phyloP scores from a whole-genome alignment of 2,113 vertebrate genomes.

The Apaloderma vittatum region DNA sequence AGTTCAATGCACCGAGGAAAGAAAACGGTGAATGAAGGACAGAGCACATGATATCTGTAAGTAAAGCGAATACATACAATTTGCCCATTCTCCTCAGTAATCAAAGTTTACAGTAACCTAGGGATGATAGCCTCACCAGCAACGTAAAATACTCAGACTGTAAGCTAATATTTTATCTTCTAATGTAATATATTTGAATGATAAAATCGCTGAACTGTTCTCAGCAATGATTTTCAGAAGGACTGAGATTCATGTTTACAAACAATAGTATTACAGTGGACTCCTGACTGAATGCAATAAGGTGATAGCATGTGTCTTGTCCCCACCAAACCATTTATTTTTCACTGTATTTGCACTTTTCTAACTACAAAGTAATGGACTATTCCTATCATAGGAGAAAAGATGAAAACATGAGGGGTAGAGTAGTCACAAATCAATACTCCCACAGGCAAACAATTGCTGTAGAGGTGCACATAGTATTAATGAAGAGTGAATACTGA shows the following conservation, averaged over 20 bases:
- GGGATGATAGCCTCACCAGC: not conserved
- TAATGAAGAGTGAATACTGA: slow-evolving; percentile 48
- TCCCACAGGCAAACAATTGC: slow-evolving; percentile 8
- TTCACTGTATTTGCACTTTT: not conserved
- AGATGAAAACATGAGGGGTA: not conserved
- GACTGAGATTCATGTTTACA: not conserved
- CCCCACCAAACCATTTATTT: not conserved
- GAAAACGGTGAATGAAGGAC: not conserved
- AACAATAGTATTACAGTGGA: not conserved
- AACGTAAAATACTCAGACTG: not conserved
- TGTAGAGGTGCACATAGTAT: not conserved
- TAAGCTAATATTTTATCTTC: slow-evolving; percentile 10
- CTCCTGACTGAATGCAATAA: not conserved
- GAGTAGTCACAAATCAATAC: slow-evolving; percentile 11
- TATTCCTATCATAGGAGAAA: not conserved
- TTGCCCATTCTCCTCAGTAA: not conserved
- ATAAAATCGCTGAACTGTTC: not conserved
- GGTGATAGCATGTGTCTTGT: not conserved
- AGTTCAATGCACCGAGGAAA: not conserved
- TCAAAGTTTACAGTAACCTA: not conserved
- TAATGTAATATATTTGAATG: not conserved
- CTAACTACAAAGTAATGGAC: not conserved
- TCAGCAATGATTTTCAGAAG: not conserved
- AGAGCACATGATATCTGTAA: not conserved
- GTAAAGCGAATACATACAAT: not conserved